Evolutionary conservation across 2,888 invertebrate genomes (phyloP).

Genomic region (Sclerodermus sp.): DNA sequence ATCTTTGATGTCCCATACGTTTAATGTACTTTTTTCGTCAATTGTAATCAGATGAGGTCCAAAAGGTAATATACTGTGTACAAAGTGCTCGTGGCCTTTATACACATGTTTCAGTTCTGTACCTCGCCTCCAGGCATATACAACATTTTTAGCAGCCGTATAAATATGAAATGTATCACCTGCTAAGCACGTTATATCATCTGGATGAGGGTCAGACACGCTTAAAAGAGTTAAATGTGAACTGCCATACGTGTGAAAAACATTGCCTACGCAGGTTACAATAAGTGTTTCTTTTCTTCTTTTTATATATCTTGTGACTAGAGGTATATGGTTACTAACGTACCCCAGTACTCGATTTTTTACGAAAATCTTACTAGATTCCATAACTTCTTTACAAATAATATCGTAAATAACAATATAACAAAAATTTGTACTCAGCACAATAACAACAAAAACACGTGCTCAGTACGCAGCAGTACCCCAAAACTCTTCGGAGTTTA

Average conservation of each 20-base stretch:
- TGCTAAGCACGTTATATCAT: slow-evolving; percentile 77
- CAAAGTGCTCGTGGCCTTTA: slow-evolving; percentile 71
- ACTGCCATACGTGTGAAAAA: slow-evolving; percentile 91
- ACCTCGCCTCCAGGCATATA: slow-evolving; percentile 88
- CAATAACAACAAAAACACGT: too few species aligned
- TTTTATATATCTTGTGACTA: slow-evolving; percentile 81
- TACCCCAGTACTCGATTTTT: slow-evolving; percentile 86
- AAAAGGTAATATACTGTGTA: slow-evolving; percentile 78
- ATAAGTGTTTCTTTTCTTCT: slow-evolving; percentile 84
- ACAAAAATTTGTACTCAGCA: too few species aligned
- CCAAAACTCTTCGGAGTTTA: too few species aligned
- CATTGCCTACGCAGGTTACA: slow-evolving; percentile 86
- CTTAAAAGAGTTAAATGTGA: slow-evolving; percentile 78
- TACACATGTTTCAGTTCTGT: slow-evolving; percentile 82
- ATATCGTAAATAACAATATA: too few species aligned
- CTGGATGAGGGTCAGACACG: slow-evolving; percentile 79
- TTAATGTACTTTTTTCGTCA: slow-evolving; percentile 75
- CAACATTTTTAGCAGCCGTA: slow-evolving; percentile 73
- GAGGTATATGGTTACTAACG: slow-evolving; percentile 89
- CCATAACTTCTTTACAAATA: too few species aligned
- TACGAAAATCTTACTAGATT: slow-evolving; percentile 75
- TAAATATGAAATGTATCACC: slow-evolving; percentile 78
- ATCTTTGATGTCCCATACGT: slow-evolving; percentile 82
- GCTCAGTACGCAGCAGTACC: too few species aligned
- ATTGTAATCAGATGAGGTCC: too few species aligned